Evolutionary conservation across 2,113 vertebrate genomes (phyloP), one percentile per base, ranked within the genome.

Genomic region (Lipophrys pholis): DNA sequence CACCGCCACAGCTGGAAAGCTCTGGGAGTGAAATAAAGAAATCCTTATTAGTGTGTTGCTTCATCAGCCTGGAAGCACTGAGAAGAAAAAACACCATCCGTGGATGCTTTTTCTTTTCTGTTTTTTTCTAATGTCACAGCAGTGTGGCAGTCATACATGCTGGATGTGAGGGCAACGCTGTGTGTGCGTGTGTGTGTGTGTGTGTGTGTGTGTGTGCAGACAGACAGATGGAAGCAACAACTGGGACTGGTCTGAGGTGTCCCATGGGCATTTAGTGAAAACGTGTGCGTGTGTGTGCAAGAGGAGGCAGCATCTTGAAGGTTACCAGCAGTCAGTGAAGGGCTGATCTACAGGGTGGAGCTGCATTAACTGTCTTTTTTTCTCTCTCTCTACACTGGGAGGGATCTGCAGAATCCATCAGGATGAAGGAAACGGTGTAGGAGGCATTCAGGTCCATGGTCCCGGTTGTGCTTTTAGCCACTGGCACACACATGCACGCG

Each of bases 301-400:
- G 11, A 6, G 38, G 12, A 55, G 17, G 57, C 42, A 51, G 21
- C 69, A 59, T 40, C 46, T 49, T 57, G 60, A 60, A 69, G 71
- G 62, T 55, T 66, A 69, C 8, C 16, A 63, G 42, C 50, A 53
- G 10, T 46, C 61, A 76, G 35, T 58, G 15, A 39, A 15, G 57
- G 11, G 39, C 46, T 49, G 43, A 49, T 79, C 17, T 55, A 72
- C 17, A 79, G 53, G 42, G 79, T 69, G 55, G 73, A 67, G 80
- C 48, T 70, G 38, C 54, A 66, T 30, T 21, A 14, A 67, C 50
- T 57, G 11, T 8, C 30, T 17, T 39, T 12, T 76, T 50, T 49
- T 14, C 4, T 30, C 21, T 30, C 4, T 30, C 21, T 4, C 21
- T 30, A 30, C 2, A 30, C 21, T 3, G 8, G 7, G 4, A 35